Base-by-base conservation (phyloP, 2,113 vertebrate species). In the Conger conger region DNA sequence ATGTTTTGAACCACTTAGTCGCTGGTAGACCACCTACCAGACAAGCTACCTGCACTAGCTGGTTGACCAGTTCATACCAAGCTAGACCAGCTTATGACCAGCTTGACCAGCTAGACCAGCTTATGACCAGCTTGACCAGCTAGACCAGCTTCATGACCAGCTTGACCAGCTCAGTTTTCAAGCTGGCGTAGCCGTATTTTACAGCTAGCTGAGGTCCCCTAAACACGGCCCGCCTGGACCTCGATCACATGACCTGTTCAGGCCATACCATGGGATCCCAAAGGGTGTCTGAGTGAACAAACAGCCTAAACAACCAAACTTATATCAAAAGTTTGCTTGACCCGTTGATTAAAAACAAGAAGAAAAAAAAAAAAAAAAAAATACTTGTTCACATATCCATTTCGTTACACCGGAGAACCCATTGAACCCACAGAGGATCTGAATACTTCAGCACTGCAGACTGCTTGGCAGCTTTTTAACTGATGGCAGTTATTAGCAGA, bases 401-500 rank as follows among this genome's bases (percentile, higher is more conserved):
- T 84, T 84, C 76, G 4, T 84, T 57, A 16, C 16, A 5, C 18
- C 27, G 13, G 40, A 37, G 50, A 84, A 84, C 83, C 45, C 45
- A 1, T 5, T 84, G 83, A 84, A 84, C 73, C 73, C 35, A 18
- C 45, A 8, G 30, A 27, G 76, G 73, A 7, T n/a, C 35, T 54
- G 33, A 78, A 35, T 36, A 17, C 83, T 77, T 54, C 30, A 73
- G 7, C 7, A 33, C 36, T 30, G 81, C 82, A n/a, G 73, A 2
- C 27, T 33, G 68, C 35, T n/a, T 79, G 83, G 30, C 83, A 78
- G 83, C 42, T 84, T 30, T 57, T 84, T n/a, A 36, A 45, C 45
- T 54, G 53, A 54, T 84, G 20, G 83, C 45, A 36, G 40, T 78
- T 78, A 77, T 84, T 78, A 53, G 73, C 76, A 57, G 45, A 42